phyloP scores from a whole-genome alignment of 1,140 invertebrate species.

The Maniola jurtina region DNA sequence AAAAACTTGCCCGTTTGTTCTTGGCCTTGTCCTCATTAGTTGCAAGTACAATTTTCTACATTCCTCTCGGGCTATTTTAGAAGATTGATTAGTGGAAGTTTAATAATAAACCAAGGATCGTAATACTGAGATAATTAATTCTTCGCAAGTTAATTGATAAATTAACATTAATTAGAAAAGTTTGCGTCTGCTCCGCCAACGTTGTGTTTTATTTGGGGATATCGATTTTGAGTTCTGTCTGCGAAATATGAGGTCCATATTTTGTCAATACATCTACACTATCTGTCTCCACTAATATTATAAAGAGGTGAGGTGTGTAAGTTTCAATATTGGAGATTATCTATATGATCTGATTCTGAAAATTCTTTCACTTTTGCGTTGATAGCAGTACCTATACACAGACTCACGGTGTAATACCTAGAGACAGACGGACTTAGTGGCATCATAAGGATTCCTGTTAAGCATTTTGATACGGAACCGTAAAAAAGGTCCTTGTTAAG shows the following conservation, averaged over 20 bases:
- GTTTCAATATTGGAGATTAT: too few relatives aligned
- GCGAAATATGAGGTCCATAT: background rate
- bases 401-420: too few relatives aligned
- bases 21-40: conserved; percentile 2
- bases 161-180: conserved; percentile 76
- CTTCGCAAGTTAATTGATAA: conserved; percentile 74
- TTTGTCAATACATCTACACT: too few relatives aligned
- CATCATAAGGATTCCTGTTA: too few relatives aligned
- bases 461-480: too few relatives aligned
- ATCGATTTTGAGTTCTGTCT: conserved; percentile 30
- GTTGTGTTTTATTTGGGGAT: conserved; percentile 41
- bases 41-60: conserved; percentile 13
- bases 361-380: too few relatives aligned
- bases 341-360: too few relatives aligned
- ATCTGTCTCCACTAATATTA: too few relatives aligned
- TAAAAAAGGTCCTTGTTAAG: too few relatives aligned
- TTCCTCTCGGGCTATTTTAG: conserved; percentile 42
- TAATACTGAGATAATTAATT: conserved; percentile 75
- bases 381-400: too few relatives aligned
- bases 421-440: too few relatives aligned
- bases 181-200: conserved; percentile 39
- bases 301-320: too few relatives aligned
- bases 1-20: background rate
- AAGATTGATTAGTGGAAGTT: conserved; percentile 75
- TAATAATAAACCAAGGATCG: conserved; percentile 71